Percentiles rank a stretch among this genome's conserved stretches.
Evolutionary conservation across 2,888 invertebrate genomes (phyloP).

Genomic region (Parapristionchus giblindavisi): DNA sequence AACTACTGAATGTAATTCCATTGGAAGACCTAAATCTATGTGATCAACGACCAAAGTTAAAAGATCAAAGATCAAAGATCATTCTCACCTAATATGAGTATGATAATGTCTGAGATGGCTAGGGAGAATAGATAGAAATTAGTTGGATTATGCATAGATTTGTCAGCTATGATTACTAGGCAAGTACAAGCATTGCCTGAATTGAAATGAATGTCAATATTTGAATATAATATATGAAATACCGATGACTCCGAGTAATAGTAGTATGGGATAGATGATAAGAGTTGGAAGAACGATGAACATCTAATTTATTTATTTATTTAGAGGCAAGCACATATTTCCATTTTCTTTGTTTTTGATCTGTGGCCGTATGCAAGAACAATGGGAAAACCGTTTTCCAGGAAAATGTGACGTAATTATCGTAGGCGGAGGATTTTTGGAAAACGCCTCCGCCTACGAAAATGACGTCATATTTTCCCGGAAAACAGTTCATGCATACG

Average conservation of each 20-base stretch:
- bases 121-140: conserved; percentile 67
- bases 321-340: not conserved
- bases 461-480: not conserved
- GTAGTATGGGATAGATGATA: conserved; percentile 60
- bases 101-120: conserved; percentile 67
- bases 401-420: too few species aligned
- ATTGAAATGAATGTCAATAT: not conserved
- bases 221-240: conserved; percentile 41
- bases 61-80: not conserved
- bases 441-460: not conserved
- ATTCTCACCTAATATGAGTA: conserved; percentile 62
- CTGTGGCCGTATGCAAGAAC: too few species aligned
- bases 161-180: conserved; percentile 6
- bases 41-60: too few species aligned
- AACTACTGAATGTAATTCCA: conserved; percentile 65
- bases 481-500: too few species aligned
- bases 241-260: conserved; percentile 59
- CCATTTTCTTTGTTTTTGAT: not conserved
- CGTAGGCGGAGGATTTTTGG: not conserved
- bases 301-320: not conserved
- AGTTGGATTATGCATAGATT: conserved; percentile 66
- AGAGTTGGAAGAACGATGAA: conserved; percentile 61
- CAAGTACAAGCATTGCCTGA: conserved; percentile 31
- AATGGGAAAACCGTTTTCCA: too few species aligned
- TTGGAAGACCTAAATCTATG: conserved; percentile 63